Percentiles rank a stretch among this genome's conserved stretches.
Evolutionary conservation across 2,888 invertebrate species (phyloP).

Genomic region (Cryptus viduatorius): DNA sequence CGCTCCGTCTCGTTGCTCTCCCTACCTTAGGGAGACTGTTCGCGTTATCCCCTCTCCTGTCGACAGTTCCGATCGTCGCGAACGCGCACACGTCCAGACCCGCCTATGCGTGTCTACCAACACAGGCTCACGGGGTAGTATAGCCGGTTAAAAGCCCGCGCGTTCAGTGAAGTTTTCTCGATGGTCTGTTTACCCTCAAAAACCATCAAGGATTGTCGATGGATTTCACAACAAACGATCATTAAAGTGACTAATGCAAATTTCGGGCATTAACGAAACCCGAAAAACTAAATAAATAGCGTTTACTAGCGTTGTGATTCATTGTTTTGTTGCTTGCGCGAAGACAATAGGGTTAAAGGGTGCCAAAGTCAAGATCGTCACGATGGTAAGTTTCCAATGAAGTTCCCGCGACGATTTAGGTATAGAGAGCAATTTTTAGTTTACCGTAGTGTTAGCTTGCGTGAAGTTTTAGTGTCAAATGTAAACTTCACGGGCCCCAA

Average conservation of each 20-base stretch:
- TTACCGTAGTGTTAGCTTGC: background rate
- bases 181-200: background rate
- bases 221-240: too few species aligned
- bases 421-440: background rate
- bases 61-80: background rate
- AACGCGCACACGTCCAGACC: background rate
- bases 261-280: background rate
- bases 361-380: background rate
- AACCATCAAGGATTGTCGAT: background rate
- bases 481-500: background rate
- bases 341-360: background rate
- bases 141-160: conserved; percentile 29
- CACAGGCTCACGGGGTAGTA: background rate
- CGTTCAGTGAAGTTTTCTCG: background rate
- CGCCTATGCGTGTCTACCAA: background rate
- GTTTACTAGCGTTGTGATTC: background rate
- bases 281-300: background rate
- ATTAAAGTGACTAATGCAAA: background rate
- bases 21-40: conserved; percentile 52
- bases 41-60: conserved; percentile 4
- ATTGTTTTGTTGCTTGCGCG: background rate
- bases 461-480: background rate
- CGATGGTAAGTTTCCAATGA: background rate
- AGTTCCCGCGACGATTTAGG: background rate
- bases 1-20: conserved; percentile 50